Percentiles rank a stretch among this genome's conserved stretches.
These are phyloP conservation scores for Alcis repandata DNA, from an alignment of 2,888 invertebrate species.

Conservation along the genomic window DNA sequence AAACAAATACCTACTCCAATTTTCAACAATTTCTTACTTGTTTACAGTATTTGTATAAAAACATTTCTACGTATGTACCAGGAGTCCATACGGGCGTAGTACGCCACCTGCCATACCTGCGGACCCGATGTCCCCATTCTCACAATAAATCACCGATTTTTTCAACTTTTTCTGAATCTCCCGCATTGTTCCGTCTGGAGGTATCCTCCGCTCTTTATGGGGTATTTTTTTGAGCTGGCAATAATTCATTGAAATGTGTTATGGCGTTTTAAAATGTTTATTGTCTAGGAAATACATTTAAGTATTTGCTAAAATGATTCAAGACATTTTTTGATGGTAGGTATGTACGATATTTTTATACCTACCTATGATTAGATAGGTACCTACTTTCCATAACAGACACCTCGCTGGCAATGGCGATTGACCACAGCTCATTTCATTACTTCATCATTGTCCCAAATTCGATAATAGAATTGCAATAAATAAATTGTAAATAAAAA, in stretches of 20 bases:
- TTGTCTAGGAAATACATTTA: constrained; percentile 10
- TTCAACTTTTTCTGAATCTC: constrained; percentile 44
- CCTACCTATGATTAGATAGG: no score
- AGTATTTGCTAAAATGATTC: neutral
- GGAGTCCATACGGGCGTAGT: neutral
- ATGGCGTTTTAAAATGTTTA: constrained; percentile 32
- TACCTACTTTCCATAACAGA: no score
- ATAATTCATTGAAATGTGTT: constrained; percentile 32
- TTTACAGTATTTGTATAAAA: constrained; percentile 1
- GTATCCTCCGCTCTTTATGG: constrained; percentile 31
- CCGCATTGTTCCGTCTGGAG: constrained; percentile 39
- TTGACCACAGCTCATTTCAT: no score
- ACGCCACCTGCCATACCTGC: constrained; percentile 47
- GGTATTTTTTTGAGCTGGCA: constrained; percentile 36
- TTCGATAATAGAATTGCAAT: no score
- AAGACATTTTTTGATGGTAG: no score
- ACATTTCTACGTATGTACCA: constrained; percentile 1
- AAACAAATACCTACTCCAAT: no score
- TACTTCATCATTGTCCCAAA: no score
- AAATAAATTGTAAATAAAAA: no score
- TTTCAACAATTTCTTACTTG: no score
- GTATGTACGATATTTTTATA: no score
- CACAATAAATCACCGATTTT: constrained; percentile 52
- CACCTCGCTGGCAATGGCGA: no score
- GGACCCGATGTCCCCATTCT: constrained; percentile 48